Evolutionary conservation across 2,113 vertebrate species (phyloP).

Genomic region (Catharus minimus): DNA sequence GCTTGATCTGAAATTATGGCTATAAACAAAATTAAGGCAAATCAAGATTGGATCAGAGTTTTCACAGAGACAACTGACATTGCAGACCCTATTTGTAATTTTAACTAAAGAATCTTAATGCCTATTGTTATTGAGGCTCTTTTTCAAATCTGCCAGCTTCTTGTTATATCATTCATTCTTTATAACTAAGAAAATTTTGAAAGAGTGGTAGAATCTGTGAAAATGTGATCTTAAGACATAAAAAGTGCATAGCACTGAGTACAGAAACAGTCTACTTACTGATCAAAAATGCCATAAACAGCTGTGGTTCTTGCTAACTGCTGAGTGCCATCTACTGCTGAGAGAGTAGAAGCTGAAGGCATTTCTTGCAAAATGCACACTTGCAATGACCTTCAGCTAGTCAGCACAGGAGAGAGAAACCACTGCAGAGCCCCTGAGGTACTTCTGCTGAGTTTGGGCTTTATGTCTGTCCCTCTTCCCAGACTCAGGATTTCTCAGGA

Average conservation of each 20-base stretch:
- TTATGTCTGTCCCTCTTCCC: not conserved
- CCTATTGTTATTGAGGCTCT: not conserved
- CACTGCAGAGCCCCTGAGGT: not conserved
- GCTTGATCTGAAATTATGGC: not conserved
- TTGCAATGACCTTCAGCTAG: not conserved
- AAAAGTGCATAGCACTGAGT: not conserved
- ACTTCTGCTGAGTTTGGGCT: not conserved
- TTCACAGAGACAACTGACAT: not conserved
- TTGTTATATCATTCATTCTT: not conserved
- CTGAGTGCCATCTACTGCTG: slow-evolving; percentile 63
- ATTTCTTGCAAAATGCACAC: not conserved
- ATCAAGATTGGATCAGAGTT: not conserved
- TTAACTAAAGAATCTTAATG: not conserved
- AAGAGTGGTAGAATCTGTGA: not conserved
- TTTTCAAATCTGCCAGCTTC: not conserved
- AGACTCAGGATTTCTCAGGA: not conserved
- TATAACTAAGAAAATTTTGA: not conserved
- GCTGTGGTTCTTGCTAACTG: not conserved
- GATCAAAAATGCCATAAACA: not conserved
- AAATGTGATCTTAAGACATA: slow-evolving; percentile 2
- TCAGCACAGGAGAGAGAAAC: not conserved
- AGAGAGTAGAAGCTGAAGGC: not conserved
- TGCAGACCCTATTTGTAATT: not conserved
- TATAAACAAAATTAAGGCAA: not conserved
- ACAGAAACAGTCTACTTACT: not conserved